Conservation (phyloP, 2,888 invertebrate species). For the Pecten maximus region DNA sequence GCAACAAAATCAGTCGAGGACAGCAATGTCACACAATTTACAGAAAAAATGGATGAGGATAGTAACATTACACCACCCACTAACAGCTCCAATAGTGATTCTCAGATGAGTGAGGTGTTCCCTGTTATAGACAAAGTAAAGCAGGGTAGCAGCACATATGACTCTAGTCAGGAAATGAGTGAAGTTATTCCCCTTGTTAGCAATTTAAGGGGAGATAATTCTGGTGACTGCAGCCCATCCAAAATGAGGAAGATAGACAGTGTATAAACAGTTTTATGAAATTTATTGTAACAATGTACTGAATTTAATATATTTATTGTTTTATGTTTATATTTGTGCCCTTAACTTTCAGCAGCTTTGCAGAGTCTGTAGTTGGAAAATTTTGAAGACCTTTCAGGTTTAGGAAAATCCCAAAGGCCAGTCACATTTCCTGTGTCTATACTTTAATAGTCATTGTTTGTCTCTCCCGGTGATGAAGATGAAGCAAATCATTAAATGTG, state of each 20-base stretch:
- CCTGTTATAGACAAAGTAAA: slow-evolving; percentile 42
- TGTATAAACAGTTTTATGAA: slow-evolving; percentile 9
- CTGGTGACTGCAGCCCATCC: slow-evolving; percentile 6
- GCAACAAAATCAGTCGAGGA: background rate
- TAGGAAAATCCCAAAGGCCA: background rate
- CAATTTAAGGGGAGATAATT: background rate
- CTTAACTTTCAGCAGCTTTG: background rate
- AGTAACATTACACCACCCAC: background rate
- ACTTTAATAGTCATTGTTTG: background rate
- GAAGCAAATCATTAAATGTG: background rate
- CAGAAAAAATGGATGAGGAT: background rate
- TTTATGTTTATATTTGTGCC: background rate
- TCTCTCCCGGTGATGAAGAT: background rate
- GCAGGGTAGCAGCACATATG: background rate
- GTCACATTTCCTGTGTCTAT: background rate
- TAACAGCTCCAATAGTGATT: background rate
- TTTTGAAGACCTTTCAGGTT: background rate
- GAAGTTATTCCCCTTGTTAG: slow-evolving; percentile 23
- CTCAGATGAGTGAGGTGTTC: slow-evolving; percentile 51
- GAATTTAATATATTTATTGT: slow-evolving; percentile 21
- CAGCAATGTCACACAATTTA: slow-evolving; percentile 11
- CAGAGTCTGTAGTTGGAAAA: background rate
- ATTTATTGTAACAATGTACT: background rate
- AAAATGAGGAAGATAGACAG: slow-evolving; percentile 17
- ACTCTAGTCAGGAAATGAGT: slow-evolving; percentile 38